phyloP scores from a whole-genome alignment of 2,888 invertebrate genomes.

The Lithophane socia region DNA sequence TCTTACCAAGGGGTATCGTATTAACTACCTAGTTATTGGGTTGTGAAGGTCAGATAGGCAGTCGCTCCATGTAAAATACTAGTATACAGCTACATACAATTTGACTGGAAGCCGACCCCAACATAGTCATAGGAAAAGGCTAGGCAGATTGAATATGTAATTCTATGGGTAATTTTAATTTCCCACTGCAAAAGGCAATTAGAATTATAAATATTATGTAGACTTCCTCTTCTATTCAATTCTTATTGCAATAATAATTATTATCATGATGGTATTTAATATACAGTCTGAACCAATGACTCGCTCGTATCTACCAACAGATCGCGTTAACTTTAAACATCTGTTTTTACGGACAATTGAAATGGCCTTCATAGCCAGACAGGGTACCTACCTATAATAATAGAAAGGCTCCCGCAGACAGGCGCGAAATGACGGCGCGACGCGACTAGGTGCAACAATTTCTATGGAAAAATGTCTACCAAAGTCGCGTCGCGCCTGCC shows the following conservation, averaged over 20 bases:
- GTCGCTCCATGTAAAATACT: too few species aligned
- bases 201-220: background rate
- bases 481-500: background rate
- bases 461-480: background rate
- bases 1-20: too few species aligned
- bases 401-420: background rate
- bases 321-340: slow-evolving; percentile 1
- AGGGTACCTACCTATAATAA: background rate
- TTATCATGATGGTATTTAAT: background rate
- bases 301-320: too few species aligned
- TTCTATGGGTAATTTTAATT: background rate
- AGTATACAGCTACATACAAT: too few species aligned
- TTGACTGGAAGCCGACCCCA: too few species aligned
- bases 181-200: background rate
- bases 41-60: too few species aligned
- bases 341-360: background rate
- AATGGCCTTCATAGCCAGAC: slow-evolving; percentile 14
- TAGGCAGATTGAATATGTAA: too few species aligned
- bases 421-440: background rate
- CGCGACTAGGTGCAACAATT: background rate
- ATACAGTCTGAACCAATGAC: background rate
- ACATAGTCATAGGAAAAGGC: too few species aligned
- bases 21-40: too few species aligned
- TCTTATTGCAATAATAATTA: background rate
- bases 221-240: background rate